Base-by-base conservation (phyloP, 2,797 vertebrate species). In the Cyclura pinguis region DNA sequence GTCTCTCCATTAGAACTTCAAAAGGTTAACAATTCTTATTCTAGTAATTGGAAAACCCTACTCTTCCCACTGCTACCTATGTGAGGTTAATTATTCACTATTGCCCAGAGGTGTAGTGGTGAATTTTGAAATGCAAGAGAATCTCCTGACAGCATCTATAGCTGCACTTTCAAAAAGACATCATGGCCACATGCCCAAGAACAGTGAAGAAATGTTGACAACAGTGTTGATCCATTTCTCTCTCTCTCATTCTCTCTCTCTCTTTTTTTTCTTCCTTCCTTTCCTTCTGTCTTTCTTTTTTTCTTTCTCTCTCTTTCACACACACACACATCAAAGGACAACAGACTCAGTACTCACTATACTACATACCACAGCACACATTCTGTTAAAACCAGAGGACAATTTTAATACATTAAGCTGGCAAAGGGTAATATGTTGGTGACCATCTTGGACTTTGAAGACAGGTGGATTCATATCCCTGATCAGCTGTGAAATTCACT, bases 11-110 rank as follows among this genome's bases (percentile, higher is more conserved):
- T 77, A 88, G 84, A 84, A 38, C 29, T 35, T 73, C 0, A 91
- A 93, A 42, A 86, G 72, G 87, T 1, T 69, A 69, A 12, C 27
- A 32, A 69, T 69, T 29, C 64, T 93, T 93, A 85, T 64, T 93
- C 76, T 89, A 1, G 73, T 24, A 89, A 13, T 20, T 55, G 6
- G n/a, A n/a, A 73, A 80, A 73, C 32, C 18, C 50, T 7, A 67
- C 35, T 92, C 84, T 1, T 92, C 91, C 87, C 57, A 77, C 72
- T 72, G 16, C 6, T 80, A n/a, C 3, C 1, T 57, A 47, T 72
- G 50, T 72, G 35, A 85, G 80, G 64, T 59, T 57, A 72, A 85
- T 69, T 16, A 86, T 77, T 86, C 85, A 77, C 6, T 9, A 27
- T 55, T 87, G 76, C 76, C n/a, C 18, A 64, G 18, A 57, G 78